A percentile compares a stretch with the other conserved stretches of the same genome.
These are phyloP conservation scores for Phylloscopus collybita DNA, from an alignment of 2,797 vertebrate genomes.

Conservation along the genomic window DNA sequence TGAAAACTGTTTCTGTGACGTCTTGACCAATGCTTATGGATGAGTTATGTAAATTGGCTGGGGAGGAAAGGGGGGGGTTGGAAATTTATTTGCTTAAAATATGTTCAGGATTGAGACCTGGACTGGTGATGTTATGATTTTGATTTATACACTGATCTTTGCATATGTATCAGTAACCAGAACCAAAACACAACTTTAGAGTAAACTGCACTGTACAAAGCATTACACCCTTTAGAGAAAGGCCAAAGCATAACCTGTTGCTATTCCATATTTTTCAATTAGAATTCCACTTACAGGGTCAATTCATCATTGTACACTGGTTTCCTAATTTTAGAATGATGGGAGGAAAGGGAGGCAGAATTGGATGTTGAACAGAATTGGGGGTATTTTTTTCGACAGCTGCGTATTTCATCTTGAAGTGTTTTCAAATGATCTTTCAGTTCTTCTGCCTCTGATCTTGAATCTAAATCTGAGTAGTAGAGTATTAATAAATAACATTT, in stretches of 20 bases:
- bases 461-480: not conserved
- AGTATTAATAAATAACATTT: not conserved
- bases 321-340: not conserved
- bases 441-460: not conserved
- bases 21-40: not conserved
- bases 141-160: not conserved
- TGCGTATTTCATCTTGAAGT: not conserved
- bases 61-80: not conserved
- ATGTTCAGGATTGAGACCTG: not conserved
- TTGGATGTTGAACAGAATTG: not conserved
- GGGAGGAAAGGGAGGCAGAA: rapidly evolving
- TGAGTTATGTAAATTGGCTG: not conserved
- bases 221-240: not conserved
- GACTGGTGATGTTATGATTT: not conserved
- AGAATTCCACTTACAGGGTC: not conserved
- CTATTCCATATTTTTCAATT: not conserved
- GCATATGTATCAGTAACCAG: not conserved
- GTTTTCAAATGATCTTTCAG: not conserved
- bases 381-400: not conserved
- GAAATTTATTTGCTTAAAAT: not conserved
- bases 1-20: not conserved
- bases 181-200: not conserved
- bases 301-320: not conserved
- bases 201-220: not conserved
- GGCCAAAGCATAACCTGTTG: not conserved